phyloP scores from a whole-genome alignment of 2,113 vertebrate species.

The Ailuropoda melanoleuca region DNA sequence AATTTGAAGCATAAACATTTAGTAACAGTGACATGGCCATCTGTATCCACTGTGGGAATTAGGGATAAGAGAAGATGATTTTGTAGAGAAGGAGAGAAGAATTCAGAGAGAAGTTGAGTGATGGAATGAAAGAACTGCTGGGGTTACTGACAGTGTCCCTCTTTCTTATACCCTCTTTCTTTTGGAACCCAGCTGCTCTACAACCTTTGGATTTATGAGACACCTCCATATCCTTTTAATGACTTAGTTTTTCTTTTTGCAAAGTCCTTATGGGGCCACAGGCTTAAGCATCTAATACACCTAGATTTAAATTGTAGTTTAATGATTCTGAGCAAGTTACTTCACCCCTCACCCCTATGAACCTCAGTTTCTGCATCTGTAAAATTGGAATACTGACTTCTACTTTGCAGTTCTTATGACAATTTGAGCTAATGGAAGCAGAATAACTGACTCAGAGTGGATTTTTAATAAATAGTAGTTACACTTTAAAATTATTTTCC shows the following conservation, averaged over 20 bases:
- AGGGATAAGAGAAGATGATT: background rate
- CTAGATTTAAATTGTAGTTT: background rate
- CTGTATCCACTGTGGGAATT: background rate
- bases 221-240: background rate
- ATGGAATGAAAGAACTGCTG: background rate
- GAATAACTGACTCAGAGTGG: background rate
- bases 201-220: background rate
- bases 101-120: background rate
- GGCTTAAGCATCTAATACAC: background rate
- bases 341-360: background rate
- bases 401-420: background rate
- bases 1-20: background rate
- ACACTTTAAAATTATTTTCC: background rate
- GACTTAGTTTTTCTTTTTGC: background rate
- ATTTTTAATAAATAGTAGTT: constrained; percentile 17
- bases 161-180: background rate
- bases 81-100: background rate
- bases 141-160: background rate
- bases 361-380: background rate
- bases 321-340: background rate
- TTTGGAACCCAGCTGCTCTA: background rate
- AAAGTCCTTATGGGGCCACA: background rate
- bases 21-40: no score
- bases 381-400: background rate
- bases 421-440: background rate